Base-by-base conservation (phyloP, 2,888 invertebrate species). In the Hanleya hanleyi region DNA sequence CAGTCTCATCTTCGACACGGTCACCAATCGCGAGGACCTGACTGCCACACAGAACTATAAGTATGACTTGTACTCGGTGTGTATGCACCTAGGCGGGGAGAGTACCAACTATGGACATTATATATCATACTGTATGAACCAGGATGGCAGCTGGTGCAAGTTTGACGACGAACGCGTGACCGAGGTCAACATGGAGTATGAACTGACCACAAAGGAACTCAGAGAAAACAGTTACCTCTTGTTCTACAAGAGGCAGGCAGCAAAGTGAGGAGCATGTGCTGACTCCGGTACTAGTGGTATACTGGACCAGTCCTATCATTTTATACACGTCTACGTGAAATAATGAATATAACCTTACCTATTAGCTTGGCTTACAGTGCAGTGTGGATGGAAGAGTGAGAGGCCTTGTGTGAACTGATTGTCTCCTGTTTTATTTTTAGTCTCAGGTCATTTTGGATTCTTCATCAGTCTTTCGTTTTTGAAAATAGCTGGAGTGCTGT, bases 161-260 rank as follows among this genome's bases (percentile, higher is more conserved):
- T 87, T 87, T 81, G 89, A 90, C 70, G 89, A 89, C 77, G 86
- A 88, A 49, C 47, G 77, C 6, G 88, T 88, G 9, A 77, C 79
- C 32, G 82, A 84, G 47, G 87, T 89, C 3, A 87, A 88, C 77
- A 90, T 90, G 82, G 84, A 87, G 64, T 87, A 84, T 77, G 88
- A 89, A 78, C 77, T 89, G 35, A 86, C 82, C 22, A 86, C 85
- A 5, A 74, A 78, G 38, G 84, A 85, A 70, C 80, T 90, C 3
- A 69, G 85, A 67, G 86, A 88, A 73, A 89, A 90, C 82, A 87
- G 86, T 9, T 89, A 89, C 71, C 74, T 90, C 3, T 73, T 89
- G 41, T 89, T 89, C 75, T 90, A 89, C 73, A 84, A 83, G 64
- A 75, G 82, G 9, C 57, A 57, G 22, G 47, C 47, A n/a, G 47